A percentile compares a stretch with the other conserved stretches of the same genome.
phyloP scores from a whole-genome alignment of 2,888 invertebrate genomes.

The Syrphus vitripennis region DNA sequence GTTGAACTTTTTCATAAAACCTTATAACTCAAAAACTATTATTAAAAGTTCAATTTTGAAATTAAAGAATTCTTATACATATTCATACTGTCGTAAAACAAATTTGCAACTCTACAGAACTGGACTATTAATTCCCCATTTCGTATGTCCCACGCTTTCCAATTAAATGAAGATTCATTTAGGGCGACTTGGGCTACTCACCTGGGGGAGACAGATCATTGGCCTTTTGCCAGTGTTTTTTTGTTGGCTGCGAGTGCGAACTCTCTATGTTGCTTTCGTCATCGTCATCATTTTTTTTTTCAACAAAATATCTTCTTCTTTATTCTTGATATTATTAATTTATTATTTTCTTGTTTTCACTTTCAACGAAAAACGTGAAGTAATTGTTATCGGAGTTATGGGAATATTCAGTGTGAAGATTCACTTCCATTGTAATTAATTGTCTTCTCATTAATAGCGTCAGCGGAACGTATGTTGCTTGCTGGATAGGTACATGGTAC shows the following conservation, averaged over 20 bases:
- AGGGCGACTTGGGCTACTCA: background rate
- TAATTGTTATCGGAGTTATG: conserved; percentile 51
- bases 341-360: conserved; percentile 53
- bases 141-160: conserved; percentile 58
- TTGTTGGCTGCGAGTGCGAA: background rate
- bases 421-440: conserved; percentile 59
- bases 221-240: conserved; percentile 45
- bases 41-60: background rate
- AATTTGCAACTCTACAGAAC: background rate
- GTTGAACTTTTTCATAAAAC: too few relatives aligned
- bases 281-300: background rate
- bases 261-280: background rate
- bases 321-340: background rate
- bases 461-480: background rate
- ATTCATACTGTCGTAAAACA: background rate
- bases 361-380: conserved; percentile 47
- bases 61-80: background rate
- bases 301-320: conserved; percentile 8
- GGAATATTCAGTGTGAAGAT: conserved; percentile 52
- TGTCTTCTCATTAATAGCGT: conserved; percentile 34
- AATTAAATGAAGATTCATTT: conserved; percentile 30
- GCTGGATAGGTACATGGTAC: background rate
- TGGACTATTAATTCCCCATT: conserved; percentile 13
- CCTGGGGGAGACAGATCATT: conserved; percentile 45
- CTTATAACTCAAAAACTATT: too few relatives aligned